phyloP scores from a whole-genome alignment of 2,797 vertebrate genomes.

The Valencia hispanica region DNA sequence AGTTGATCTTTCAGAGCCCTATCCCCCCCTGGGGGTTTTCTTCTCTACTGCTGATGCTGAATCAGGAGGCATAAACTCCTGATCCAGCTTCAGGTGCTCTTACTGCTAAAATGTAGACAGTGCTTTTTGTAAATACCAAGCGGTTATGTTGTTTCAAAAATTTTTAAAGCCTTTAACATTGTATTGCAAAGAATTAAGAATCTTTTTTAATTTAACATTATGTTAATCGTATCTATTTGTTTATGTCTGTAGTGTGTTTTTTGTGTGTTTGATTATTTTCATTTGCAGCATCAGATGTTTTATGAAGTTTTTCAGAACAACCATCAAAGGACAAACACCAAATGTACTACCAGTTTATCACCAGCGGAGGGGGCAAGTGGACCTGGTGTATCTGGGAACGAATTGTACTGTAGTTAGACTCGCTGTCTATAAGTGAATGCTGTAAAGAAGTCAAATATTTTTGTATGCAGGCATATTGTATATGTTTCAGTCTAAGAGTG shows the following conservation, averaged over 20 bases:
- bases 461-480: background rate
- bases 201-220: background rate
- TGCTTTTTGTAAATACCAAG: slow-evolving; percentile 22
- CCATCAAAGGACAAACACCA: background rate
- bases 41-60: slow-evolving; percentile 71
- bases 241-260: background rate
- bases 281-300: background rate
- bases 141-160: background rate
- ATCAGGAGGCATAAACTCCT: slow-evolving; percentile 45
- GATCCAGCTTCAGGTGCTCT: slow-evolving; percentile 54
- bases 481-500: background rate
- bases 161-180: background rate
- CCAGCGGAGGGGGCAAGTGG: slow-evolving; percentile 53
- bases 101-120: slow-evolving; percentile 3
- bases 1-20: slow-evolving; percentile 55
- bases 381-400: background rate
- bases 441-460: background rate
- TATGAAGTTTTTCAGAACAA: background rate
- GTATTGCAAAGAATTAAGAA: background rate
- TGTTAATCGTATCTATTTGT: background rate
- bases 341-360: slow-evolving; percentile 12
- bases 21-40: slow-evolving; percentile 45
- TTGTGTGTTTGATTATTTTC: background rate
- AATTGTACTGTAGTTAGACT: background rate
- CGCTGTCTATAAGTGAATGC: background rate